Percentiles rank a stretch among this genome's conserved stretches.
phyloP scores from a whole-genome alignment of 2,797 vertebrate genomes.

The Premnoplex brunnescens region DNA sequence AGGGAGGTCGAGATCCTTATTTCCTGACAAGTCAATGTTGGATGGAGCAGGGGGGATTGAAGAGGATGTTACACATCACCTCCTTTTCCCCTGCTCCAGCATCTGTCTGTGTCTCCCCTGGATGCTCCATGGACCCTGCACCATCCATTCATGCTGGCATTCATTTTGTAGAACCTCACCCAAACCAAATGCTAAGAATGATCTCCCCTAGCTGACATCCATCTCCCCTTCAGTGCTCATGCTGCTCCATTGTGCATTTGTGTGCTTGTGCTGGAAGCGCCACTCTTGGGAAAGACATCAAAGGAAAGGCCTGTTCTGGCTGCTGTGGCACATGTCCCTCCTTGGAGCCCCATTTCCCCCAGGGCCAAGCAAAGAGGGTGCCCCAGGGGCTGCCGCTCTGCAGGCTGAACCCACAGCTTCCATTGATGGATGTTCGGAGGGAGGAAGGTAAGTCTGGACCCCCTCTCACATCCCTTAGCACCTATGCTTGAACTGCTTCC shows the following conservation, averaged over 20 bases:
- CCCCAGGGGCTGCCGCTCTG: not conserved
- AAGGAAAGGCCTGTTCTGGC: not conserved
- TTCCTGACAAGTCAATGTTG: not conserved
- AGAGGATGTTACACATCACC: not conserved
- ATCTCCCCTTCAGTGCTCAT: not conserved
- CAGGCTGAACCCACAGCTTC: not conserved
- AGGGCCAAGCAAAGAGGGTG: not conserved
- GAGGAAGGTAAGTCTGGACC: not conserved
- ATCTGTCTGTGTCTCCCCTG: not conserved
- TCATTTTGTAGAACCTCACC: rapidly evolving
- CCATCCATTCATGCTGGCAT: rapidly evolving
- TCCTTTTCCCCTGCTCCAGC: not conserved
- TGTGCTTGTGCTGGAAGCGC: rapidly evolving
- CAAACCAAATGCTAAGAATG: not conserved
- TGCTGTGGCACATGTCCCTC: not conserved
- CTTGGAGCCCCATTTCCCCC: too few species aligned
- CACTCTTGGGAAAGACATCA: rapidly evolving
- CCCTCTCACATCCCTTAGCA: rapidly evolving
- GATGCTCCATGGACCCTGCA: rapidly evolving
- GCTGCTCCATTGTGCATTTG: rapidly evolving
- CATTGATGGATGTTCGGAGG: not conserved
- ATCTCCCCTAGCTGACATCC: not conserved
- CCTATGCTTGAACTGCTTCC: not conserved
- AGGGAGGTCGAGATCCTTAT: not conserved
- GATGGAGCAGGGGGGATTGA: rapidly evolving